Evolutionary conservation across 2,888 invertebrate species (phyloP).

Genomic region (Venustoraphidia nigricollis): DNA sequence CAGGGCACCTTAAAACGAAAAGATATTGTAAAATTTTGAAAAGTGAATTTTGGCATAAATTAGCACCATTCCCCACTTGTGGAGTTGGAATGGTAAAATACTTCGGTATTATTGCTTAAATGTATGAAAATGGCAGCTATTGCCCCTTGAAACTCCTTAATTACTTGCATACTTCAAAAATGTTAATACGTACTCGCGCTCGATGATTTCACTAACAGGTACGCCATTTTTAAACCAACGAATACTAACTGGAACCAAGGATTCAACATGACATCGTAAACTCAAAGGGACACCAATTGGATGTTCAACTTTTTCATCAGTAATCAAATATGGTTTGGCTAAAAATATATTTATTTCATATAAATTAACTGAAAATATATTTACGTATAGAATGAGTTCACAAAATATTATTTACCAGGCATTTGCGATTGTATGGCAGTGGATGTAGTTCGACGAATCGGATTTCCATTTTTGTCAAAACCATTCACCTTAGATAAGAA

Average conservation of each 20-base stretch:
- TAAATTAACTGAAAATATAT: background rate
- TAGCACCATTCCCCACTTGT: too few relatives aligned
- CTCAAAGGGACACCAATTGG: slow-evolving; percentile 32
- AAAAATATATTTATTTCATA: background rate
- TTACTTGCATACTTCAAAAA: too few relatives aligned
- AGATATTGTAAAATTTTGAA: too few relatives aligned
- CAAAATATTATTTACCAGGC: slow-evolving; percentile 29
- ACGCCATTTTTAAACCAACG: slow-evolving; percentile 32
- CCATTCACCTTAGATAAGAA: slow-evolving; percentile 37
- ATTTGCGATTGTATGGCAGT: slow-evolving; percentile 47
- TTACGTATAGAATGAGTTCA: background rate
- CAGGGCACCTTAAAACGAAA: too few relatives aligned
- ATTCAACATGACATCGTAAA: slow-evolving; percentile 42
- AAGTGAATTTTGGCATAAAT: too few relatives aligned
- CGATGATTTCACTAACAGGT: slow-evolving; percentile 7
- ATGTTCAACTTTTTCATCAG: slow-evolving; percentile 6
- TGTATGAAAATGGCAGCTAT: too few relatives aligned
- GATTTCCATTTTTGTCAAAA: slow-evolving; percentile 39
- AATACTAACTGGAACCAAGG: slow-evolving; percentile 41
- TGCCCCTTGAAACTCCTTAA: too few relatives aligned
- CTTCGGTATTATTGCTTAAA: too few relatives aligned
- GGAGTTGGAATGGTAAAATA: too few relatives aligned
- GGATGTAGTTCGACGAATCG: slow-evolving; percentile 42
- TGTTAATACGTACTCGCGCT: slow-evolving; percentile 11
- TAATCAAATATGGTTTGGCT: slow-evolving; percentile 11